phyloP scores from a whole-genome alignment of 1,140 invertebrate species.

The Ooceraea biroi region DNA sequence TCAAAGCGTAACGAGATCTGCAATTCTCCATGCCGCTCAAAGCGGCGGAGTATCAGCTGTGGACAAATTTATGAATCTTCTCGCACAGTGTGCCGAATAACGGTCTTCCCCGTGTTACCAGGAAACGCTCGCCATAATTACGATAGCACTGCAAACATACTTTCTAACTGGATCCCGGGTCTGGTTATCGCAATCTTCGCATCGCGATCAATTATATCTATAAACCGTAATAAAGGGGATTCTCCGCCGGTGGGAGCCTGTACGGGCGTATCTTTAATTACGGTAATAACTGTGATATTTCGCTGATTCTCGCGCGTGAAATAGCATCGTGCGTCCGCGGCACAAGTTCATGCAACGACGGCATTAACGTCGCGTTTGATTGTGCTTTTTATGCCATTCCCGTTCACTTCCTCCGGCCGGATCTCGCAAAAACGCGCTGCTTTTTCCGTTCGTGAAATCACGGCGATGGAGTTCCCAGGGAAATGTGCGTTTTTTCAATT shows the following conservation, averaged over 20 bases:
- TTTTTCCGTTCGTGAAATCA: constrained; percentile 10
- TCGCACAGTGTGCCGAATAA: constrained; percentile 69
- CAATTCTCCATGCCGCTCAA: background rate
- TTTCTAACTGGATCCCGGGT: constrained; percentile 71
- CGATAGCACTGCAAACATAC: constrained; percentile 74
- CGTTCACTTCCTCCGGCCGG: background rate
- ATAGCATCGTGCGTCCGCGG: background rate
- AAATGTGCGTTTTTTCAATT: constrained; percentile 16
- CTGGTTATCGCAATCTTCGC: constrained; percentile 44
- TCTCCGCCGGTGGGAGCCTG: background rate
- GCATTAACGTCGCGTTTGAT: constrained; percentile 31
- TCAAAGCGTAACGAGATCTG: background rate
- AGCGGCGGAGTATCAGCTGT: constrained; percentile 20
- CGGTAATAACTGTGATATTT: background rate
- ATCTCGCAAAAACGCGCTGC: constrained; percentile 1
- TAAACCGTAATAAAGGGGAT: constrained; percentile 27
- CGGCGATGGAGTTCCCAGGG: background rate
- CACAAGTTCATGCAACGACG: constrained; percentile 10
- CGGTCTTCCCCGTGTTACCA: constrained; percentile 67
- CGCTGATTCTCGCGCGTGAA: background rate
- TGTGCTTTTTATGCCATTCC: background rate
- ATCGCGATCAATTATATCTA: constrained; percentile 45
- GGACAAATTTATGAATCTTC: constrained; percentile 65
- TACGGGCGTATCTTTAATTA: constrained; percentile 40
- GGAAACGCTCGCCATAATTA: constrained; percentile 69